Percentiles rank a stretch among this genome's conserved stretches.
Conservation (phyloP, 2,797 vertebrate genomes). For the Enteromius mattozi region DNA sequence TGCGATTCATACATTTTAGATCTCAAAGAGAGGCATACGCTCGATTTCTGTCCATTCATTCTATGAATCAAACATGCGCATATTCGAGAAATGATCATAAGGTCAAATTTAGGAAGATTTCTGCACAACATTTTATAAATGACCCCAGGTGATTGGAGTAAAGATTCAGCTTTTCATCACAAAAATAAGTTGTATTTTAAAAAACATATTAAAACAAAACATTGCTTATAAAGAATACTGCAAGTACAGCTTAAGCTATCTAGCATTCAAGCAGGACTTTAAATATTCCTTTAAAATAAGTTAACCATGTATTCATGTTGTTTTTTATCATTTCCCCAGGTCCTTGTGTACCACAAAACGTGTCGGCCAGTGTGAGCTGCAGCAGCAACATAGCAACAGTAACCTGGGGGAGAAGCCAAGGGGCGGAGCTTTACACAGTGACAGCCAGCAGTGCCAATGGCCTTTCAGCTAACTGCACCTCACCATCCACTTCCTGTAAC, state of each 20-base stretch:
- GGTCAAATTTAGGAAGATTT: too few species aligned
- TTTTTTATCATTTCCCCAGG: conserved; percentile 33
- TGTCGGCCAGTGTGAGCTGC: conserved; percentile 49
- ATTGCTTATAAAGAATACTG: background rate
- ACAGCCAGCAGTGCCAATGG: conserved; percentile 51
- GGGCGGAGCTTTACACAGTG: conserved; percentile 47
- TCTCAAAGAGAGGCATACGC: too few species aligned
- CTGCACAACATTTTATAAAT: too few species aligned
- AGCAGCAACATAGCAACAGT: conserved; percentile 43
- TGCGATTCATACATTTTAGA: too few species aligned
- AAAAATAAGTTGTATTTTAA: background rate
- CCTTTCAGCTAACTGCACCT: conserved; percentile 39
- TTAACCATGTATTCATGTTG: background rate
- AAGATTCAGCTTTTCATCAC: background rate
- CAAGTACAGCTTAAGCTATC: background rate
- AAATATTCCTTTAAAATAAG: background rate
- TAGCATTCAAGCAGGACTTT: background rate
- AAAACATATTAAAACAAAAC: background rate
- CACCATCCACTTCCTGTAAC: conserved; percentile 44
- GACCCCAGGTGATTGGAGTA: background rate
- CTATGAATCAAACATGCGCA: too few species aligned
- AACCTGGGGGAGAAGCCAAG: conserved; percentile 48
- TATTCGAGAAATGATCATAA: too few species aligned
- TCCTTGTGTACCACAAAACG: conserved; percentile 54
- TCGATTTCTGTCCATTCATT: too few species aligned